phyloP scores from a whole-genome alignment of 2,888 invertebrate species.

The Drepanosiphum platanoidis region DNA sequence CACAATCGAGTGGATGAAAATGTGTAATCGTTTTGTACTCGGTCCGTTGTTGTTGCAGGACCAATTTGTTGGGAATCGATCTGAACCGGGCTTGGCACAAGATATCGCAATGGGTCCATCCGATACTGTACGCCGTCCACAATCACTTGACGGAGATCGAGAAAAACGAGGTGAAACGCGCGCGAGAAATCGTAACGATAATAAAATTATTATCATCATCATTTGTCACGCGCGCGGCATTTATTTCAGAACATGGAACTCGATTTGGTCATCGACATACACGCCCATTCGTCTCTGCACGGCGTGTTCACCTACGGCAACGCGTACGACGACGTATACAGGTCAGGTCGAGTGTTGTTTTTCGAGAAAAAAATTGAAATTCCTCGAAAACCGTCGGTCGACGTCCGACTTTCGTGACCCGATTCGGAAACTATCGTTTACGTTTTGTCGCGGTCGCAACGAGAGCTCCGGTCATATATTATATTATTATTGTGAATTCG shows the following conservation, averaged over 20 bases:
- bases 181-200: too few species aligned
- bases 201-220: too few species aligned
- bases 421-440: background rate
- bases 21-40: too few species aligned
- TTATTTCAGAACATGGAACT: constrained; percentile 74
- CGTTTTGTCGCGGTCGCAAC: too few species aligned
- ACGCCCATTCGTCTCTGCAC: constrained; percentile 90
- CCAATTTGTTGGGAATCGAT: constrained; percentile 90
- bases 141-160: constrained; percentile 58
- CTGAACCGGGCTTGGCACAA: constrained; percentile 92
- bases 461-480: too few species aligned
- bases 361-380: too few species aligned
- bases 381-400: too few species aligned
- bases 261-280: constrained; percentile 94
- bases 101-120: constrained; percentile 91
- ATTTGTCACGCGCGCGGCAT: background rate
- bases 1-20: too few species aligned
- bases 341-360: constrained; percentile 70
- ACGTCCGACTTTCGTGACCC: background rate
- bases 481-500: too few species aligned
- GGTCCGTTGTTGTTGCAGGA: constrained; percentile 70
- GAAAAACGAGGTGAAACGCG: constrained; percentile 34
- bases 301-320: constrained; percentile 96
- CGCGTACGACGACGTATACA: constrained; percentile 89
- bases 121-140: constrained; percentile 79